These are phyloP conservation scores for Nebria salina DNA, from an alignment of 2,888 invertebrate species.

Conservation along the genomic window DNA sequence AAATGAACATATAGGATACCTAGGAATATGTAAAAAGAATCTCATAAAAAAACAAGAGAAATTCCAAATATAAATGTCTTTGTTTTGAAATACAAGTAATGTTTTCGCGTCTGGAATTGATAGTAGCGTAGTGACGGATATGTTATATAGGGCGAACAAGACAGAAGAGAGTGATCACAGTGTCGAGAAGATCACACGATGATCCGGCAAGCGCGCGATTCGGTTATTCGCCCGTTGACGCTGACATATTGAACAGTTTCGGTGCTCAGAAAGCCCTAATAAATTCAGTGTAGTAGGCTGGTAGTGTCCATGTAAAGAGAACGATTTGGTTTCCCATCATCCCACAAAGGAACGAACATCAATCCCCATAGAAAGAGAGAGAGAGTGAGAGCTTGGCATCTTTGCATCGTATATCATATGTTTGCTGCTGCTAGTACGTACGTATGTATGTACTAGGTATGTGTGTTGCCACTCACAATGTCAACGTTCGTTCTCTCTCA, in stretches of 20 bases:
- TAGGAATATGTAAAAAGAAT: background rate
- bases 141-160: conserved; percentile 2
- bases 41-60: background rate
- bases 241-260: conserved; percentile 51
- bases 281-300: conserved; percentile 49
- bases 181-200: conserved; percentile 41
- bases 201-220: conserved; percentile 32
- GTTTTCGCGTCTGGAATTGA: background rate
- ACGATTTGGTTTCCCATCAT: conserved; percentile 45
- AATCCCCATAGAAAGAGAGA: conserved; percentile 18
- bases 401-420: background rate
- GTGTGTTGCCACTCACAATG: conserved; percentile 4
- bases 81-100: background rate
- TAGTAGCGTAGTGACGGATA: background rate
- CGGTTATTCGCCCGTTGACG: conserved; percentile 41
- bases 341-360: conserved; percentile 41
- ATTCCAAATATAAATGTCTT: background rate
- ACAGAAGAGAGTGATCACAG: conserved; percentile 26
- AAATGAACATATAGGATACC: no score
- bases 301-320: conserved; percentile 25
- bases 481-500: conserved; percentile 3
- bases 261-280: conserved; percentile 54
- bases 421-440: background rate
- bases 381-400: background rate
- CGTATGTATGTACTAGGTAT: background rate